These are phyloP conservation scores for Drosophila putrida DNA, from an alignment of 2,888 invertebrate species.

Conservation along the genomic window DNA sequence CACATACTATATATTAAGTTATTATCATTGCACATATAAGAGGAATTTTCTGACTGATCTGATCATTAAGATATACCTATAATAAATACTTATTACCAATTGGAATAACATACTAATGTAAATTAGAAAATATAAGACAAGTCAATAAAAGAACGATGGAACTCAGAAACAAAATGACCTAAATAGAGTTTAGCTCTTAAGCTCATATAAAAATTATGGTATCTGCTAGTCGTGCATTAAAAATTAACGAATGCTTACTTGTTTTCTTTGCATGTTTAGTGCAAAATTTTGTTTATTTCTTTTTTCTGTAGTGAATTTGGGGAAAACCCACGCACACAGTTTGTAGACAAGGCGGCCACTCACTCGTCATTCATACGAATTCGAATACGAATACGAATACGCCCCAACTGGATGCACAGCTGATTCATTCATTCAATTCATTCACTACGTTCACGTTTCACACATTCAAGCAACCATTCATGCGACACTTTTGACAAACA, in stretches of 20 bases:
- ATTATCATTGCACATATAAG: too few relatives aligned
- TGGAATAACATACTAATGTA: too few relatives aligned
- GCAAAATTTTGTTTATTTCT: slow-evolving; percentile 36
- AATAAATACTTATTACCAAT: too few relatives aligned
- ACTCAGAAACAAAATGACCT: too few relatives aligned
- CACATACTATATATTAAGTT: too few relatives aligned
- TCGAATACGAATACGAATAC: slow-evolving; percentile 31
- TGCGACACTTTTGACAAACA: slow-evolving; percentile 74
- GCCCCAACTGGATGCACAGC: slow-evolving; percentile 43
- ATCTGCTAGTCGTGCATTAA: slow-evolving; percentile 26
- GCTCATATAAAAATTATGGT: slow-evolving; percentile 12
- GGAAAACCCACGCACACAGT: slow-evolving; percentile 47
- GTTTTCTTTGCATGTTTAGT: slow-evolving; percentile 25
- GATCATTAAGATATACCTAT: too few relatives aligned
- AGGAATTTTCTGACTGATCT: too few relatives aligned
- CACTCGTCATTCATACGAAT: slow-evolving; percentile 50
- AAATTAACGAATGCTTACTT: neutral
- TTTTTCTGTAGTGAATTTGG: slow-evolving; percentile 13
- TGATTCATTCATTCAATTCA: slow-evolving; percentile 45
- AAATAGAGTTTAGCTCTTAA: too few relatives aligned
- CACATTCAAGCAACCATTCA: slow-evolving; percentile 46
- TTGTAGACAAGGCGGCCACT: slow-evolving; percentile 58
- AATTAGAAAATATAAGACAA: too few relatives aligned
- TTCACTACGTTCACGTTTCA: slow-evolving; percentile 50
- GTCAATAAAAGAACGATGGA: too few relatives aligned